Conservation (phyloP, 2,888 invertebrate genomes). For the Lampropteryx suffumata region DNA sequence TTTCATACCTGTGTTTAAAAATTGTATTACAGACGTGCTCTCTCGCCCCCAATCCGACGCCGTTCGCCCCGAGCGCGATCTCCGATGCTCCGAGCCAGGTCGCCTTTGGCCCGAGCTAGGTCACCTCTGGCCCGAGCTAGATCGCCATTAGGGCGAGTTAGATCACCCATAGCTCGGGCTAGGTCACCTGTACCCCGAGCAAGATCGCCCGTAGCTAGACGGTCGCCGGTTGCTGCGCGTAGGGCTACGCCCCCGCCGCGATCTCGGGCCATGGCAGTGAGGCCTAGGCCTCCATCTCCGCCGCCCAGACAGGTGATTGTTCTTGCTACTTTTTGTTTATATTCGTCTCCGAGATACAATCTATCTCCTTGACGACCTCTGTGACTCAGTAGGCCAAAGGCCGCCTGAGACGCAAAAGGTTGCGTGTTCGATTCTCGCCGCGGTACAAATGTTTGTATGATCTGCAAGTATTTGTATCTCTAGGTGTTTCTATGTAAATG, state of each 20-base stretch:
- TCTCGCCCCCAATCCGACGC: conserved; percentile 28
- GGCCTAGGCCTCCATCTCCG: conserved; percentile 57
- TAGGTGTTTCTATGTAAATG: too few relatives aligned
- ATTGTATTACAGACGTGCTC: conserved; percentile 41
- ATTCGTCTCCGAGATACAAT: too few relatives aligned
- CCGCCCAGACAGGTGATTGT: conserved; percentile 56
- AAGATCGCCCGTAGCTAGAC: too few relatives aligned
- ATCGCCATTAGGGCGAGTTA: neutral
- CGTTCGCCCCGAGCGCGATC: conserved; percentile 29
- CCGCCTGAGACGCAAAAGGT: too few relatives aligned
- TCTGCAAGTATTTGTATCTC: too few relatives aligned
- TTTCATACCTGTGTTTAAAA: too few relatives aligned
- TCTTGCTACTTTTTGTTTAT: too few relatives aligned
- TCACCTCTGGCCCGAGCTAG: conserved; percentile 2
- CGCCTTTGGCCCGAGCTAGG: conserved; percentile 2
- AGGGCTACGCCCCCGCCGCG: conserved; percentile 28
- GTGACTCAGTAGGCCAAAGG: too few relatives aligned
- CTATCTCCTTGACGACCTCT: too few relatives aligned
- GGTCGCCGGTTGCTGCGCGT: conserved; percentile 6
- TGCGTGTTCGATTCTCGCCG: too few relatives aligned
- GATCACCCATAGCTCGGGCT: conserved; percentile 7
- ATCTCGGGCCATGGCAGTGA: conserved; percentile 46
- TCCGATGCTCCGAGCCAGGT: conserved; percentile 10
- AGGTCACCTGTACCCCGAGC: conserved; percentile 4
- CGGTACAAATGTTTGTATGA: too few relatives aligned